Evolutionary conservation across 2,888 invertebrate genomes (phyloP), one percentile per base, ranked within the genome.

Genomic region (Schizaphis graminum): DNA sequence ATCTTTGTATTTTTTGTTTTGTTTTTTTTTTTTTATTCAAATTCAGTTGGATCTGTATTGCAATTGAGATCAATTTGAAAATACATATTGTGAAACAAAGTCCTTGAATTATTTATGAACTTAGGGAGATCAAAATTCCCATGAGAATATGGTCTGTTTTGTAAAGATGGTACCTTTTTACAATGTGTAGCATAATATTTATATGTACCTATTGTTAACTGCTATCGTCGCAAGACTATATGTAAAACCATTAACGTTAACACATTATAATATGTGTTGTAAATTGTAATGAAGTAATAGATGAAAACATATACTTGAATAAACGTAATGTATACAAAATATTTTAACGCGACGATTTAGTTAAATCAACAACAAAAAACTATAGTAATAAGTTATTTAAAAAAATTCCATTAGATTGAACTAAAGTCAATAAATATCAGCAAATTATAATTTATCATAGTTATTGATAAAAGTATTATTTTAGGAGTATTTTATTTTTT

Each of bases 91-190:
- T 47, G 89, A 49, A 84, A 93, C 90, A 85, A 93, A 93, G 41
- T 44, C 53, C 26, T 13, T 93, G 93, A 89, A 93, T 93, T 90
- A 93, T 93, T 93, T 90, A 93, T 93, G 49, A 90, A 93, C 85
- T 93, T 35, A 3, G 61, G 89, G 85, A 84, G 77, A 57, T 47
- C 77, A 7, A 28, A 57, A 85, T 61, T 90, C 89, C 89, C 89
- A 57, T 24, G 93, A 47, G 90, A 90, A 90, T 57, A 26, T 8
- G 57, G 84, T 85, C 84, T 47, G 93, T 93, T 57, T 85, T 87
- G 87, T 86, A 87, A 89, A 93, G 84, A 84, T 44, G 85, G 77
- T 56, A 41, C 87, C 28, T 85, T 90, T 89, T 93, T 93, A 77
- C 26, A 77, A 28, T n/a, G 8, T 24, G 10, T 5, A 24, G 53